phyloP scores from a whole-genome alignment of 2,888 invertebrate genomes.

The Cerastis leucographa region DNA sequence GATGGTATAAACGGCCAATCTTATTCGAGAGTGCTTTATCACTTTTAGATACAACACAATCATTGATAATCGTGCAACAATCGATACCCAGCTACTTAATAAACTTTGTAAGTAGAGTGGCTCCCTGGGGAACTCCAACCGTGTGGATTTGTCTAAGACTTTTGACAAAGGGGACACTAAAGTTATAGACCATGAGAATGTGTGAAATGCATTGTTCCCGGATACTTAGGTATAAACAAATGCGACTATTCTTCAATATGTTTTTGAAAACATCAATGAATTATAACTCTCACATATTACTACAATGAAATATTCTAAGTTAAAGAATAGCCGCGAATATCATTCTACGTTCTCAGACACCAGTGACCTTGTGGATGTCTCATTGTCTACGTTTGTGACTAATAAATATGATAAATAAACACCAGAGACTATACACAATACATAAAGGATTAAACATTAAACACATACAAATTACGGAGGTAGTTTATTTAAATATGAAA shows the following conservation, averaged over 20 bases:
- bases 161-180: constrained; percentile 17
- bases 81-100: not conserved
- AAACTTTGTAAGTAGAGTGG: not conserved
- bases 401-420: constrained; percentile 52
- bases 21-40: constrained; percentile 30
- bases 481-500: constrained; percentile 4
- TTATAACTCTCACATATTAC: constrained; percentile 15
- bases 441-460: constrained; percentile 26
- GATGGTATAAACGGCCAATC: constrained; percentile 7
- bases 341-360: constrained; percentile 15
- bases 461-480: not conserved
- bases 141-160: constrained; percentile 23
- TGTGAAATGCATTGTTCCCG: not conserved
- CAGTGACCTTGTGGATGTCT: constrained; percentile 30
- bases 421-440: constrained; percentile 23
- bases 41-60: constrained; percentile 9
- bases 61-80: constrained; percentile 19
- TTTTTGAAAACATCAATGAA: constrained; percentile 15
- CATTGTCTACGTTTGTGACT: constrained; percentile 50
- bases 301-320: not conserved
- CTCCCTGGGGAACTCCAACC: constrained; percentile 21
- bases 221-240: constrained; percentile 1
- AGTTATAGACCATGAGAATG: not conserved
- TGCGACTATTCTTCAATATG: not conserved
- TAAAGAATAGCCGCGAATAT: constrained; percentile 26